phyloP scores from a whole-genome alignment of 2,113 vertebrate species.

The Halichoerus grypus region DNA sequence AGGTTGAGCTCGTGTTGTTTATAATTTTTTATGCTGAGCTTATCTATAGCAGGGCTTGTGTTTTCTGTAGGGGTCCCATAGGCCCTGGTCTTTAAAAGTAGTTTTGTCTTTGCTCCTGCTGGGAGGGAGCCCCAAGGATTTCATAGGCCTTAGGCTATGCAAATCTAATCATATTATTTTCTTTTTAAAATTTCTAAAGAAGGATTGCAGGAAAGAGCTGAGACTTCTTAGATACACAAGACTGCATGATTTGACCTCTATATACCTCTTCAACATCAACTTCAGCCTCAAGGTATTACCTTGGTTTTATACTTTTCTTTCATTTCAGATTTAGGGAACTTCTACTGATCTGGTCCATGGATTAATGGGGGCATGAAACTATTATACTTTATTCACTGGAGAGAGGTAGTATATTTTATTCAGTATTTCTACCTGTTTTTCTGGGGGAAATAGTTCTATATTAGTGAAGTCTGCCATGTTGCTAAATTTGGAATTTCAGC shows the following conservation, averaged over 20 bases:
- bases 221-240: not conserved
- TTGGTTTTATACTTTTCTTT: not conserved
- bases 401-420: not conserved
- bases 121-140: not conserved
- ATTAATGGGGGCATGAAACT: not conserved
- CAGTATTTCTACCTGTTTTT: not conserved
- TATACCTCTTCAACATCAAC: not conserved
- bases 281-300: not conserved
- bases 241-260: not conserved
- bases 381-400: not conserved
- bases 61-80: not conserved
- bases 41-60: not conserved
- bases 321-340: not conserved
- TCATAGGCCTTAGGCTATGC: not conserved
- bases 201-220: not conserved
- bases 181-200: constrained; percentile 8
- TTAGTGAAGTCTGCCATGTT: not conserved
- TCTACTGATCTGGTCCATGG: not conserved
- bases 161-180: not conserved
- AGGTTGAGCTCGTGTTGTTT: not conserved
- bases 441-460: not conserved
- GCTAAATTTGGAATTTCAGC: not conserved
- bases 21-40: not conserved
- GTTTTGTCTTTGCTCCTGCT: not conserved
- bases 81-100: not conserved